phyloP scores from a whole-genome alignment of 2,888 invertebrate species.

The Lasioglossum vierecki region DNA sequence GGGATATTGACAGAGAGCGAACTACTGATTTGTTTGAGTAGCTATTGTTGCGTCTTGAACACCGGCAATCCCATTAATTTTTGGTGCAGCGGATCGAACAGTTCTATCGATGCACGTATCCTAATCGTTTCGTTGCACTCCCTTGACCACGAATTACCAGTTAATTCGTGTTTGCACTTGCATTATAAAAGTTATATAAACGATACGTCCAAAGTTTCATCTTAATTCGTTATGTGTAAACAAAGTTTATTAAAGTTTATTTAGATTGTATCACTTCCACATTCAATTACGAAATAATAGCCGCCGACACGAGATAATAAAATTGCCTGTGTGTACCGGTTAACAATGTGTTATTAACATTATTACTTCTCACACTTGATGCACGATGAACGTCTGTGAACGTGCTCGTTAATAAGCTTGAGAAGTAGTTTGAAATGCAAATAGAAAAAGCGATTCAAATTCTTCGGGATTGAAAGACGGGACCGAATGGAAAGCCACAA shows the following conservation, averaged over 20 bases:
- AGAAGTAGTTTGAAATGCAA: not conserved
- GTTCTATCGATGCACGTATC: not conserved
- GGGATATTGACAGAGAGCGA: constrained; percentile 27
- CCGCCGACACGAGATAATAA: no score
- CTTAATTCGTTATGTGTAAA: no score
- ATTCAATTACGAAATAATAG: no score
- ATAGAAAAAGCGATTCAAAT: not conserved
- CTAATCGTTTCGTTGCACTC: not conserved
- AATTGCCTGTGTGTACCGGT: no score
- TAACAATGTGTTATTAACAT: no score
- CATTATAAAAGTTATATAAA: no score
- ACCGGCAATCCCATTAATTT: not conserved
- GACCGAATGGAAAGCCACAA: not conserved
- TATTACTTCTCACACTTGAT: not conserved
- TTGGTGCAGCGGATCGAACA: not conserved
- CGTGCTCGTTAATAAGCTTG: not conserved
- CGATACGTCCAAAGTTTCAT: no score
- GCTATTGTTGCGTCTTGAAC: not conserved
- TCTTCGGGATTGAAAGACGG: not conserved
- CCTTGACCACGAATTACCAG: not conserved
- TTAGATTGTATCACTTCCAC: no score
- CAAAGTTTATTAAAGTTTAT: no score
- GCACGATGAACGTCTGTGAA: not conserved
- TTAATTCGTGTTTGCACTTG: no score
- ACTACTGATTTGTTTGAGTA: constrained; percentile 1